phyloP scores from a whole-genome alignment of 37 sponge, comb jelly and placozoan genomes.

The Beroe forskalii region DNA sequence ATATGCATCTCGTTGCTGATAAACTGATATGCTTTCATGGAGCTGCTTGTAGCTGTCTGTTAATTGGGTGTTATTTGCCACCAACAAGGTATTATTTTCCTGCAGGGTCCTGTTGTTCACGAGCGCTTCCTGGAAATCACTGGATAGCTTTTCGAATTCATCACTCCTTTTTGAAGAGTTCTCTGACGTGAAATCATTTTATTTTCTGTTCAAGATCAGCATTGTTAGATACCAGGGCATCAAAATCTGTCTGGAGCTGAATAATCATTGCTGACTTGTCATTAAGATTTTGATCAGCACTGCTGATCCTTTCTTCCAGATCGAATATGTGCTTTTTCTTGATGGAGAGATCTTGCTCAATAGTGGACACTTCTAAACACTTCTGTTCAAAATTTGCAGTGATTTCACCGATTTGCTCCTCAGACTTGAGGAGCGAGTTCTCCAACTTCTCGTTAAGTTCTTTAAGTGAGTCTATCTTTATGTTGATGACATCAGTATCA shows the following conservation, averaged over 20 bases:
- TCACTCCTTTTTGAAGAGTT: background rate
- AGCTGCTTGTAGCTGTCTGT: slow-evolving; percentile 18
- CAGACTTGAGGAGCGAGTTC: slow-evolving; percentile 19
- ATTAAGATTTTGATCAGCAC: background rate
- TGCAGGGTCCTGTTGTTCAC: background rate
- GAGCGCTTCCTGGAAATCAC: background rate
- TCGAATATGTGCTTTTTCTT: slow-evolving; percentile 1
- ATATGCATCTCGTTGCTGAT: slow-evolving; percentile 26
- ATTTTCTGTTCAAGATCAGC: slow-evolving; percentile 58
- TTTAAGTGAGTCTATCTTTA: background rate
- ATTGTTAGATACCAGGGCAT: background rate
- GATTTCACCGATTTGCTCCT: background rate
- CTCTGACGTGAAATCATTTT: background rate
- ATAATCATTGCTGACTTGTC: background rate
- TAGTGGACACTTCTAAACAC: background rate
- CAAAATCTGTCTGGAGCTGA: slow-evolving; percentile 27
- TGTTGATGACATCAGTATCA: background rate
- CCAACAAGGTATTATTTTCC: background rate
- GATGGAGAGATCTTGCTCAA: slow-evolving; percentile 9
- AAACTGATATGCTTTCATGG: background rate
- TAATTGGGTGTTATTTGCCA: slow-evolving; percentile 3
- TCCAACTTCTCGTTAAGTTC: slow-evolving; percentile 12
- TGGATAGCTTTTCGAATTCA: background rate
- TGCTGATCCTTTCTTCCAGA: background rate
- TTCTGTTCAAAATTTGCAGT: slow-evolving; percentile 52